Evolutionary conservation across 2,113 vertebrate species (phyloP).

Genomic region (Pteruthius melanotis): DNA sequence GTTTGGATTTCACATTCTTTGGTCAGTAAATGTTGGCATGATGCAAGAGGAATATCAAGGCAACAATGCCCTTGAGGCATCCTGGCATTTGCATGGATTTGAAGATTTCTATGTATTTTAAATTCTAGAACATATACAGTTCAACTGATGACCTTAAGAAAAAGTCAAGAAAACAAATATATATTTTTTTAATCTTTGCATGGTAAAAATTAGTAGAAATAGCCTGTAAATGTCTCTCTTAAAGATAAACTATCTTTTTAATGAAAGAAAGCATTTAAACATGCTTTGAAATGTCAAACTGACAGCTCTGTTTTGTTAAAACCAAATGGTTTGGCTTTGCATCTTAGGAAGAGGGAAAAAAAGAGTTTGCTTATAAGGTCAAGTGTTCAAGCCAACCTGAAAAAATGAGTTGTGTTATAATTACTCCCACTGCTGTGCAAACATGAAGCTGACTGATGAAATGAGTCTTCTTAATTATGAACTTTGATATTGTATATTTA

Average conservation of each 20-base stretch:
- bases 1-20: slow-evolving; percentile 3
- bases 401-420: slow-evolving; percentile 36
- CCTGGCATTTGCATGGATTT: not conserved
- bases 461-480: not conserved
- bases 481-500: not conserved
- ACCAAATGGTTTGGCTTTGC: slow-evolving; percentile 8
- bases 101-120: not conserved
- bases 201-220: not conserved
- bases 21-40: not conserved
- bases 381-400: slow-evolving; percentile 55
- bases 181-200: not conserved
- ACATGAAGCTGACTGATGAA: slow-evolving; percentile 21
- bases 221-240: not conserved
- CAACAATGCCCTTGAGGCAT: not conserved
- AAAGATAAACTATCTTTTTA: not conserved
- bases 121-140: not conserved
- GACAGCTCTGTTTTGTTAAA: slow-evolving; percentile 37
- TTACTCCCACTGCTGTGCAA: slow-evolving; percentile 22
- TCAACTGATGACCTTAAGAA: not conserved
- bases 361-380: slow-evolving; percentile 26
- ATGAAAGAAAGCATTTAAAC: not conserved
- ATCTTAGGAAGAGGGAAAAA: not conserved
- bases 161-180: not conserved
- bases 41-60: not conserved
- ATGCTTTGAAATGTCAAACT: slow-evolving; percentile 4